These are phyloP conservation scores for Phalacrocorax pelagicus DNA, from an alignment of 2,113 vertebrate genomes.

Conservation along the genomic window DNA sequence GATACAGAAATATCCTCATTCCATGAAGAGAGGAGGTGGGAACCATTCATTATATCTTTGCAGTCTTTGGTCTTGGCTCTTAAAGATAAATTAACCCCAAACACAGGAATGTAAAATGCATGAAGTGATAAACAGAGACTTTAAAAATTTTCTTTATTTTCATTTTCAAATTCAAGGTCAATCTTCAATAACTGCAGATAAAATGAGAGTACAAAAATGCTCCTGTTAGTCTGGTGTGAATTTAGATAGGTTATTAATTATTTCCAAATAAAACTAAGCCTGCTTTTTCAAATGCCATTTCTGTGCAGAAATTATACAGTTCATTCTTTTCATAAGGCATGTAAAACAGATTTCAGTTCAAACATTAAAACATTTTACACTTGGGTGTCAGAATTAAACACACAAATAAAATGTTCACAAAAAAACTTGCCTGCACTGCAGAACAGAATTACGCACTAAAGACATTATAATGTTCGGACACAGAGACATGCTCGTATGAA, in stretches of 20 bases:
- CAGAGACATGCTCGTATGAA: not conserved
- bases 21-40: not conserved
- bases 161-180: not conserved
- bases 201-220: slow-evolving; percentile 16
- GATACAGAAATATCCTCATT: not conserved
- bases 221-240: not conserved
- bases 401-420: not conserved
- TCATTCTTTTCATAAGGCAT: not conserved
- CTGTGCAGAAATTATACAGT: not conserved
- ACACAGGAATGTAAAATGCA: not conserved
- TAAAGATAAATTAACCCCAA: not conserved
- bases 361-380: not conserved
- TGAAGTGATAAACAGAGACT: not conserved
- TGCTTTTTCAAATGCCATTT: not conserved
- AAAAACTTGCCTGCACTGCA: not conserved
- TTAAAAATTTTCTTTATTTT: slow-evolving; percentile 6
- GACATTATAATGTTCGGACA: not conserved
- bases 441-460: not conserved
- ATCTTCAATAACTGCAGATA: not conserved
- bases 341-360: not conserved
- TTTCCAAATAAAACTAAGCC: not conserved
- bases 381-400: not conserved
- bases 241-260: not conserved
- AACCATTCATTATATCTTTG: not conserved
- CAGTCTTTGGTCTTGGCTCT: not conserved